Base-by-base conservation (phyloP, 2,888 invertebrate genomes). In the Osedax frankpressi region DNA sequence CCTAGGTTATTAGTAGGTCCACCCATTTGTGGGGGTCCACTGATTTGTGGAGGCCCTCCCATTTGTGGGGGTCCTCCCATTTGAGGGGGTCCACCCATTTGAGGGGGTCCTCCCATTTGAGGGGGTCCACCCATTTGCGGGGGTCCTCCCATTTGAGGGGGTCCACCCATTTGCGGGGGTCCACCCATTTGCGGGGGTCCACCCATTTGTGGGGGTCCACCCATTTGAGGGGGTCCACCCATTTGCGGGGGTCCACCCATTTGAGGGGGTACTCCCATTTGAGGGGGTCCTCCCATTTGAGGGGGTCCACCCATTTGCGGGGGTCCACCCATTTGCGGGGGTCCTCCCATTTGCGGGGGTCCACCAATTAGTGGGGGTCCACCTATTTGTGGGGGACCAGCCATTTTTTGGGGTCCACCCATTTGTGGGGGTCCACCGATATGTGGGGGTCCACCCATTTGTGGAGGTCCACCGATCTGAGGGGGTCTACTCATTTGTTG, bases 281-380 rank as follows among this genome's bases (percentile, higher is more conserved):
- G 76, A 1, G 68, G 72, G 14, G 72, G 72, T 25, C 60, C 72
- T n/a, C 62, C 27, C 72, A 72, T 72, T 63, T 72, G 72, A 26
- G 71, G 75, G 3, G 63, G 69, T 70, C 74, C 74, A 3, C 69
- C 30, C 67, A 76, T 76, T 24, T 76, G 74, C 0, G 68, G 72
- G 14, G 72, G 72, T 14, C 72, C 72, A 6, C 62, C 27, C 72
- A 72, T 72, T 63, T 72, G 74, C 62, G 62, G 75, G 14, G 71
- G 71, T 24, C 73, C 73, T n/a, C 44, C 0, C 30, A 71, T 71
- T 44, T 71, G 30, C 11, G 62, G 74, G 3, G 72, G 63, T 24
- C 73, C 73, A 73, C 25, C 29, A 30, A 73, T 73, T 14, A 25
- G 71, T 60, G 60, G 67, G 14, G 72, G 71, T 30, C 30, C 30